Evolutionary conservation across 2,797 vertebrate species (phyloP).

Genomic region (Leuciscus waleckii): DNA sequence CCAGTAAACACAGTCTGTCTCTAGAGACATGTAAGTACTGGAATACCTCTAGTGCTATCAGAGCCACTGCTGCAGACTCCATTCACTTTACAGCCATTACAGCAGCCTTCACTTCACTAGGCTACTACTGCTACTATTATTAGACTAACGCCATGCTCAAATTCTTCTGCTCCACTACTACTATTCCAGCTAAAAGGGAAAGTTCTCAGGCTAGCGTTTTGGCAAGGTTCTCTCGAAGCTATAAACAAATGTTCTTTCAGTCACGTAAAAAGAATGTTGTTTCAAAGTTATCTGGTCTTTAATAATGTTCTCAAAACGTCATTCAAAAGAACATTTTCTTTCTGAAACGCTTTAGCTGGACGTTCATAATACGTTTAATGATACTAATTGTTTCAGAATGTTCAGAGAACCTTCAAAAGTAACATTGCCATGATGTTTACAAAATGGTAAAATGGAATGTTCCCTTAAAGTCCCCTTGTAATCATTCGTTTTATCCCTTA

Average conservation of each 20-base stretch:
- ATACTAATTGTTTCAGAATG: neutral
- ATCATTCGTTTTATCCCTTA: no score
- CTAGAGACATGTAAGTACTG: conserved; percentile 42
- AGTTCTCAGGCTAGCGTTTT: neutral
- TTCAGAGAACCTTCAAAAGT: neutral
- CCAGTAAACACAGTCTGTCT: conserved; percentile 48
- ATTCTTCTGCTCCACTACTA: neutral
- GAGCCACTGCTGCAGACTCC: neutral
- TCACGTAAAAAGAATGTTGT: neutral
- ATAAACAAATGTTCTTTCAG: neutral
- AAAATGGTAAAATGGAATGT: neutral
- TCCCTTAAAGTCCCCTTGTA: neutral
- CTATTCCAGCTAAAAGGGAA: neutral
- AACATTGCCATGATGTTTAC: neutral
- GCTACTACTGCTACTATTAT: neutral
- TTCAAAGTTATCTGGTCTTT: neutral
- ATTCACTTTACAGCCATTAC: conserved; percentile 16
- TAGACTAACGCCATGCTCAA: neutral
- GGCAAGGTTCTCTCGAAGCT: no score
- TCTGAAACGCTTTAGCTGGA: neutral
- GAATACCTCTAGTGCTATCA: conserved; percentile 26
- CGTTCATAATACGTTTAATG: neutral
- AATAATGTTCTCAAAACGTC: neutral
- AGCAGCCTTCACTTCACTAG: neutral
- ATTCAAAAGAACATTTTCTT: neutral